A percentile compares a stretch with the other conserved stretches of the same genome.
phyloP scores from a whole-genome alignment of 23 tunicate genomes.

The Clavelina lepadiformis region DNA sequence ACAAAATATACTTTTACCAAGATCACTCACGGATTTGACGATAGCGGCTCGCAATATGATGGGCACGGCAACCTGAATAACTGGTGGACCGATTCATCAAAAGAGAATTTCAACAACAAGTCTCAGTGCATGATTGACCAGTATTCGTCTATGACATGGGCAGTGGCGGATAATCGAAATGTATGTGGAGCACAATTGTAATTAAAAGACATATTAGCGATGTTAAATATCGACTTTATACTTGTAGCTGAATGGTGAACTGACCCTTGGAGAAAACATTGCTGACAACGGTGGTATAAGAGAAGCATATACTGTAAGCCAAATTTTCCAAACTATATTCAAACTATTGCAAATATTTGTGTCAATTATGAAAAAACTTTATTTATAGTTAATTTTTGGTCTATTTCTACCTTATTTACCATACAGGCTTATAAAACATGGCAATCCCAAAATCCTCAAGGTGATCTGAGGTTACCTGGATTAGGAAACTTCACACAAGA shows the following conservation, averaged over 20 bases:
- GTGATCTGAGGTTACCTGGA: constrained; percentile 69
- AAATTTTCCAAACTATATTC: too few relatives aligned
- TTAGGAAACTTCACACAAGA: constrained; percentile 55
- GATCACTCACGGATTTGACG: constrained; percentile 97
- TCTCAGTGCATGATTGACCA: constrained; percentile 77
- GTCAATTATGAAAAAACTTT: not conserved
- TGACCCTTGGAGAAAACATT: constrained; percentile 91
- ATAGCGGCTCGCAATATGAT: constrained; percentile 83
- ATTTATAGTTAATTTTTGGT: not conserved
- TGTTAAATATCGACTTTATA: too few relatives aligned
- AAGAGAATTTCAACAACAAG: constrained; percentile 39
- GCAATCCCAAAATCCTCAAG: constrained; percentile 51
- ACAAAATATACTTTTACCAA: too few relatives aligned
- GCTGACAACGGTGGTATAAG: constrained; percentile 96
- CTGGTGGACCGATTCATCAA: constrained; percentile 77
- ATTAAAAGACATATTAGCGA: too few relatives aligned
- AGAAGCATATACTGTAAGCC: constrained; percentile 70
- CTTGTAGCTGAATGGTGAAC: constrained; percentile 66
- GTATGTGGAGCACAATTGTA: constrained; percentile 22
- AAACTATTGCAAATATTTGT: too few relatives aligned
- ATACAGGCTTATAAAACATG: constrained; percentile 73
- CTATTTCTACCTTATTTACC: not conserved
- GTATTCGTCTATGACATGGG: constrained; percentile 64
- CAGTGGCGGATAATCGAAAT: constrained; percentile 36
- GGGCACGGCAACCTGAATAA: constrained; percentile 82